These are phyloP conservation scores for Thyatira batis DNA, from an alignment of 2,888 invertebrate species.

Conservation along the genomic window DNA sequence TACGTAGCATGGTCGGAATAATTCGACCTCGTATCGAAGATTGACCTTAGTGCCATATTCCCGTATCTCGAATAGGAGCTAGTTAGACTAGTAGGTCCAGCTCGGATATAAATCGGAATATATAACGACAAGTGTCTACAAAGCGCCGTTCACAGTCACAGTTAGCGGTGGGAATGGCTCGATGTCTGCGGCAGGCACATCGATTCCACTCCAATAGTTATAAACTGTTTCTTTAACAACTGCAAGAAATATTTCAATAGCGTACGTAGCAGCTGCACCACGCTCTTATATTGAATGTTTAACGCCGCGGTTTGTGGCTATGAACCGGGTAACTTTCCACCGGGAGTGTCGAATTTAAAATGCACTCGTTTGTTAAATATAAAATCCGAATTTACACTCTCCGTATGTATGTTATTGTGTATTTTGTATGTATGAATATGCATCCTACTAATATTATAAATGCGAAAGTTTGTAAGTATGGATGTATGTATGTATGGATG, in stretches of 20 bases:
- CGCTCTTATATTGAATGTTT: slow-evolving; percentile 38
- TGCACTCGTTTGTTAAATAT: background rate
- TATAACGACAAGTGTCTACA: background rate
- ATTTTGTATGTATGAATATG: no score
- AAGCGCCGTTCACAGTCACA: background rate
- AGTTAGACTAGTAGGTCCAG: no score
- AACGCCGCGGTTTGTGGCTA: slow-evolving; percentile 26
- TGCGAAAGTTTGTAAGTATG: no score
- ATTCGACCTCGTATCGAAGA: no score
- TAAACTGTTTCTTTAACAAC: slow-evolving; percentile 46
- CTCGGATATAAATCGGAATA: background rate
- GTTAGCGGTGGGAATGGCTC: slow-evolving; percentile 22
- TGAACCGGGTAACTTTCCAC: slow-evolving; percentile 17
- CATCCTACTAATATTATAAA: no score
- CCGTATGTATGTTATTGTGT: no score
- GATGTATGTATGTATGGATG: no score
- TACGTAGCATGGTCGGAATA: no score
- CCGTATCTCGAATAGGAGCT: no score
- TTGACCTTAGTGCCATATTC: no score
- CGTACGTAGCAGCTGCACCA: slow-evolving; percentile 18
- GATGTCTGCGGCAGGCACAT: slow-evolving; percentile 41
- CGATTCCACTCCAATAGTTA: slow-evolving; percentile 43
- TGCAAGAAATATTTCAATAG: slow-evolving; percentile 32
- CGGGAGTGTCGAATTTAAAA: slow-evolving; percentile 1
- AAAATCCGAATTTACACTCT: background rate